phyloP scores from a whole-genome alignment of 2,113 vertebrate species.

The Pseudopodoces humilis region DNA sequence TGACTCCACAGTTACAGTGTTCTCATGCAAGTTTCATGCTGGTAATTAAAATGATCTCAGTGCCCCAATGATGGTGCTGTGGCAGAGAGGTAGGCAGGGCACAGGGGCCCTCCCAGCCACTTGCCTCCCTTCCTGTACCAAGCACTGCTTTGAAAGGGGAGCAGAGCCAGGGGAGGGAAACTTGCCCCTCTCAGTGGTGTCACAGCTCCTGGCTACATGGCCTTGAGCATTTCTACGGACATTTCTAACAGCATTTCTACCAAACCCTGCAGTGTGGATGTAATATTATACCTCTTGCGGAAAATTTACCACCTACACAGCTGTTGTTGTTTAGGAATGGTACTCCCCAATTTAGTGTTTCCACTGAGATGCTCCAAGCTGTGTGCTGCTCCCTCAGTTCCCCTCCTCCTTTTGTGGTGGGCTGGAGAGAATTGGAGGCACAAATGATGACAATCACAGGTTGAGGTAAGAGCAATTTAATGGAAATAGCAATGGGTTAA shows the following conservation, averaged over 20 bases:
- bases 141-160: not conserved
- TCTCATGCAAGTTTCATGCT: not conserved
- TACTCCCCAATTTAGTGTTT: not conserved
- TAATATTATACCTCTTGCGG: not conserved
- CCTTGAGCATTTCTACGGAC: not conserved
- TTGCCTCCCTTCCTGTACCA: not conserved
- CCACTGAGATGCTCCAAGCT: not conserved
- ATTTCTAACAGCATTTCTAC: not conserved
- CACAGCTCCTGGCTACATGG: not conserved
- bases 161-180: not conserved
- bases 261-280: not conserved
- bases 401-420: not conserved
- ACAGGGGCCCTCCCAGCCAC: not conserved
- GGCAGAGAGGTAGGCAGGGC: not conserved
- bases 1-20: not conserved
- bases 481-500: not conserved
- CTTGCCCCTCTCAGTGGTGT: rapidly evolving
- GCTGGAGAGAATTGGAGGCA: not conserved
- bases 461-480: not conserved
- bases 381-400: not conserved
- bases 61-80: not conserved
- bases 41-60: not conserved
- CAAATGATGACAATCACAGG: not conserved
- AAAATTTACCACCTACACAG: not conserved
- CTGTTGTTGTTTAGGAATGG: not conserved